Base-by-base conservation (phyloP, 2,888 invertebrate species). In the Girardia tigrina region DNA sequence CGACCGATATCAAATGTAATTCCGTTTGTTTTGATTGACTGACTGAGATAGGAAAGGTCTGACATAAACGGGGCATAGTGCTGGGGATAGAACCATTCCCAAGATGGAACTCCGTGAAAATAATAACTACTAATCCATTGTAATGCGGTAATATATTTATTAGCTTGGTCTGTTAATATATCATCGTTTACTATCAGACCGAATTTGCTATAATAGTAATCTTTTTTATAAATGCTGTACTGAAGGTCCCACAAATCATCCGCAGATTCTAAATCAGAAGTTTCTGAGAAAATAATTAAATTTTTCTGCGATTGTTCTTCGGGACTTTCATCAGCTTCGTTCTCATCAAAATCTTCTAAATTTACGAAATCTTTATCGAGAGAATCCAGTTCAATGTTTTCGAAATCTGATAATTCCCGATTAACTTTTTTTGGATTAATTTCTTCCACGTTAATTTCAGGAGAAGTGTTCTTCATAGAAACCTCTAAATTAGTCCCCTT, bases 81-180 rank as follows among this genome's bases (percentile, higher is more conserved):
- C 82, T 92, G 91, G 0, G 94, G 94, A 84, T 94, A 98, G 85
- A 80, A 86, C 97, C 97, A 98, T 29, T 92, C 91, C 98, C 98
- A 98, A 0, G 94, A 94, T 73, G 90, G 90, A 70, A 94, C 92
- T 4, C 97, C 97, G 81, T 91, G 89, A 85, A 94, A 97, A 84
- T 98, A 98, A 84, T 98, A 98, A 82, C 90, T 88, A 23, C 97
- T 86, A 82, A 93, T 92, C 97, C 97, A 98, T 81, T 97, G 95
- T 72, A 98, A 89, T 0, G 94, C 95, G 56, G 90, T 87, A 12
- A 97, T 90, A 26, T 74, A 75, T 42, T 75, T 76, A 20, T 26
- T 14, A 14, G 77, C 72, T n/a, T 69, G 71, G 1, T 72, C 71
- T 28, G 16, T 4, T 20, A 75, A 29, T 14, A 28, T 23, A 8